Conservation (phyloP, 2,888 invertebrate species). For the Adineta ricciae region DNA sequence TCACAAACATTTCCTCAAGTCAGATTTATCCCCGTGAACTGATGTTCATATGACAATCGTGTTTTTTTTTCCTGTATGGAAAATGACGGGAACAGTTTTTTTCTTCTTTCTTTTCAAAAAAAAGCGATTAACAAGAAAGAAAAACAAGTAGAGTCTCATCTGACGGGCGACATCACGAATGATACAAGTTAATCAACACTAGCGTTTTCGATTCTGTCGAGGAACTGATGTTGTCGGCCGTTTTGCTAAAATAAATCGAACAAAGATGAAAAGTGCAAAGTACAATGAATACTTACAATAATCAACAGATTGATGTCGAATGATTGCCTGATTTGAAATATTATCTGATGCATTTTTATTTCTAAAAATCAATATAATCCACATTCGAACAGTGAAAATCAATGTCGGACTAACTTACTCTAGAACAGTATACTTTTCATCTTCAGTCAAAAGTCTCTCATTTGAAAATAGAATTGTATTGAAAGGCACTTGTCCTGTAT, state of each 20-base stretch:
- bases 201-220: background rate
- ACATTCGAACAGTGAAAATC: background rate
- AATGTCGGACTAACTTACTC: background rate
- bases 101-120: background rate
- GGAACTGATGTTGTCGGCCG: slow-evolving; percentile 13
- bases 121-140: background rate
- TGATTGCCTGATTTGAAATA: background rate
- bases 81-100: background rate
- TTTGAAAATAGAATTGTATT: slow-evolving; percentile 16
- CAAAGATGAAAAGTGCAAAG: no score
- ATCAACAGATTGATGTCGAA: background rate
- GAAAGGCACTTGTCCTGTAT: background rate
- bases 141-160: background rate
- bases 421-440: background rate
- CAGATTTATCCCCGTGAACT: background rate
- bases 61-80: background rate
- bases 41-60: background rate
- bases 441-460: background rate
- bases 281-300: slow-evolving; percentile 10
- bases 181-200: background rate
- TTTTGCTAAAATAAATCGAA: background rate
- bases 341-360: background rate
- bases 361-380: background rate
- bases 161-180: background rate
- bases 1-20: background rate